Base-by-base conservation (phyloP, 2,888 invertebrate genomes). In the Tolmerus cingulatus region DNA sequence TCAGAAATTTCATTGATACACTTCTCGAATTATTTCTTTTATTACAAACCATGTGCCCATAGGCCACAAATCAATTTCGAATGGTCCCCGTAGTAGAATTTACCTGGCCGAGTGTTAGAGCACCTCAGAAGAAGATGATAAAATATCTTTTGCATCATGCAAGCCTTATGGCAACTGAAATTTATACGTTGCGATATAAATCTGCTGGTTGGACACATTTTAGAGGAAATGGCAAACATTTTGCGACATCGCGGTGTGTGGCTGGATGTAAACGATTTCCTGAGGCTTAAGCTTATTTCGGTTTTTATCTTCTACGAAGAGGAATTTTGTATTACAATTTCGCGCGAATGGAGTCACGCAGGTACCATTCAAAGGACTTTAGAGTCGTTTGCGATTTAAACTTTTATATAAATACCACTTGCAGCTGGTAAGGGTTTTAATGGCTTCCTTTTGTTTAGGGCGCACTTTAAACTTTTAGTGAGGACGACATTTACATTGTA, bases 131-230 rank as follows among this genome's bases (percentile, higher is more conserved):
- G 8, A 82, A 82, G 57, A 66, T 66, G 66, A 82, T 82, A 82
- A 82, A 82, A 82, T 82, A 82, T 66, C 82, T 82, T 66, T 40
- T 82, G 66, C 51, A 66, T 57, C 82, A 82, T 82, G 82, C 82
- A 55, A 82, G 16, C 82, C 82, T 82, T 82, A 82, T 66, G 82
- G 82, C 82, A 82, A 37, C 57, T 34, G 37, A 40, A 82, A 82
- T 82, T 82, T 37, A 34, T 30, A 57, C 57, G 66, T 12, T 51
- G 82, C 16, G 34, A 57, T 66, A 82, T 82, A 82, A 82, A 82
- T 82, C 82, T 66, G 66, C 12, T 37, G 23, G 82, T 82, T 82
- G 82, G 82, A 82, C 82, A 82, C 82, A 37, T 82, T 79, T 82
- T 82, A 66, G 34, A 57, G 82, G 82, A 82, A 82, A 82, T 57